Conservation (phyloP, 2,888 invertebrate species). For the Aspidiotus rigidus region DNA sequence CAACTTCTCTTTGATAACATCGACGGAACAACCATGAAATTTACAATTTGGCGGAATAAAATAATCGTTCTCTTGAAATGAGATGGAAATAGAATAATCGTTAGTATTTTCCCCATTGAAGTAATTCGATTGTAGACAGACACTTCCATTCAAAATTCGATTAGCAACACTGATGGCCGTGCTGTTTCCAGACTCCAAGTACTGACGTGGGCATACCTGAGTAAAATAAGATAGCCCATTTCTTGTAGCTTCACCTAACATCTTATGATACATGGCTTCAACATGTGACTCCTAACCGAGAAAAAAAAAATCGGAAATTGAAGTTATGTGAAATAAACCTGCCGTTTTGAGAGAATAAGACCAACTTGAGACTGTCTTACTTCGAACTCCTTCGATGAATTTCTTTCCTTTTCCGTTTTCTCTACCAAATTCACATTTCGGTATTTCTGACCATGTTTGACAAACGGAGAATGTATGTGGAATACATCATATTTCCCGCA, state of each 20-base stretch:
- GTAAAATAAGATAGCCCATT: no score
- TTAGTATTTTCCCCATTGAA: slow-evolving; percentile 14
- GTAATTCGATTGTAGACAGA: neutral
- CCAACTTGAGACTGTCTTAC: no score
- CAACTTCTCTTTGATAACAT: slow-evolving; percentile 44
- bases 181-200: neutral
- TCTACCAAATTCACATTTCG: no score
- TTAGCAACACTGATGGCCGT: neutral
- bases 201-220: no score
- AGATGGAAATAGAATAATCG: neutral
- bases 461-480: slow-evolving; percentile 14
- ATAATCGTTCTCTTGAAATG: slow-evolving; percentile 41
- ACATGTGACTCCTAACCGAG: no score
- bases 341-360: no score
- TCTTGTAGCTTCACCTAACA: neutral
- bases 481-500: slow-evolving; percentile 19
- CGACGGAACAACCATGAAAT: slow-evolving; percentile 60
- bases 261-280: neutral
- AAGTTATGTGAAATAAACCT: no score
- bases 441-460: slow-evolving; percentile 17
- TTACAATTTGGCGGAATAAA: slow-evolving; percentile 57
- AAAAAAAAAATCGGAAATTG: neutral
- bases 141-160: neutral
- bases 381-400: no score
- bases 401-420: no score